Evolutionary conservation across 2,888 invertebrate genomes (phyloP), one percentile per base, ranked within the genome.

Genomic region (Psylliodes chrysocephalus): DNA sequence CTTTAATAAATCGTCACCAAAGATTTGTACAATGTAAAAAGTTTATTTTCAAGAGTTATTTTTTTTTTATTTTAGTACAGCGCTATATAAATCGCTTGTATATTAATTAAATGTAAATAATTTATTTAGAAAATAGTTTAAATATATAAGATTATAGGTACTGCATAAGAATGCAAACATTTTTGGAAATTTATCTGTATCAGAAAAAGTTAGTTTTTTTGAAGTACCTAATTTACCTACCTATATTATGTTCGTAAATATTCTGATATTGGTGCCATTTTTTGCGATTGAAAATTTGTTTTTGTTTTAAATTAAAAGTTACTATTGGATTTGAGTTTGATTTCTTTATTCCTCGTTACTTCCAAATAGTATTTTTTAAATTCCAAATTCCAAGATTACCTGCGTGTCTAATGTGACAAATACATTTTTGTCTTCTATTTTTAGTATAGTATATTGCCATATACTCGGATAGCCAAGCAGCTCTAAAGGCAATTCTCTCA

Each of bases 1-100:
- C 12, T 42, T 12, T 14, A 8, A 35, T 12, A 14, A 40, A 17
- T 15, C 42, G 15, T 42, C 18, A 42, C 42, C 42, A 42, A 42
- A 42, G 42, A 42, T 42, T 42, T 18, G 42, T 42, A 42, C 42
- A 42, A 42, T 42, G 8, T 42, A 8, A 18, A 42, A 42, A 42
- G n/a, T 17, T 3, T 42, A 42, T 42, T 18, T 10, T 5, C n/a
- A 10, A 42, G 18, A 42, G 18, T 17, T 42, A 18, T 42, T 10
- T 42, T 42, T 42, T 42, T 42, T 12, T 5, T 1, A n/a, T n/a
- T 42, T 42, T 42, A 42, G 35, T 12, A 14, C 35, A 35, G 14
- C 7, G 10, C 10, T 8, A 10, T 35, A 35, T 35, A 12, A 35
- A 35, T 33, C 10, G 10, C 4, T 5, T 8, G 6, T 10, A 7